Percentiles rank a stretch among this genome's conserved stretches.
phyloP scores from a whole-genome alignment of 2,888 invertebrate genomes.

The Heliconius erato region DNA sequence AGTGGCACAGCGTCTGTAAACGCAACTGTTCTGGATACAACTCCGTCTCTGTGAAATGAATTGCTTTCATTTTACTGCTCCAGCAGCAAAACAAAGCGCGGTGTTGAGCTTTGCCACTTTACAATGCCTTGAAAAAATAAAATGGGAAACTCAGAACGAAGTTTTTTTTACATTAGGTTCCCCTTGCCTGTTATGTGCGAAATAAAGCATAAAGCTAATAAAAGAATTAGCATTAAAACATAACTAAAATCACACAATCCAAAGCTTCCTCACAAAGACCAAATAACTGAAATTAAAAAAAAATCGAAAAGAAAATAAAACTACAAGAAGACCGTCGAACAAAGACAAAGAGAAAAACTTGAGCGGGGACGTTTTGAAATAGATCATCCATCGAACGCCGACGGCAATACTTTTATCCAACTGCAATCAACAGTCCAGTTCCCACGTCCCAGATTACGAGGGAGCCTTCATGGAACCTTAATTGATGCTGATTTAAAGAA shows the following conservation, averaged over 20 bases:
- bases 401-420: constrained; percentile 30
- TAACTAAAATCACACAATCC: not conserved
- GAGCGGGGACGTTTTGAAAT: constrained; percentile 21
- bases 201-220: not conserved
- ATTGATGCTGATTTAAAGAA: constrained; percentile 37
- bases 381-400: constrained; percentile 35
- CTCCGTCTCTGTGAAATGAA: no score
- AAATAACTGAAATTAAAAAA: not conserved
- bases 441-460: constrained; percentile 47
- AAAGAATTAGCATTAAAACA: not conserved
- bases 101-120: no score
- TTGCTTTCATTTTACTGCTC: no score
- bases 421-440: constrained; percentile 46
- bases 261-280: not conserved
- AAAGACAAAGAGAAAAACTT: constrained; percentile 17
- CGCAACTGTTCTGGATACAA: no score
- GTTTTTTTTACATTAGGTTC: no score
- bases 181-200: not conserved
- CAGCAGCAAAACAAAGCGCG: no score
- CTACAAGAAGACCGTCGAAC: constrained; percentile 1
- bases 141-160: no score
- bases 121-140: no score
- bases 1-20: no score
- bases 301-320: constrained; percentile 8
- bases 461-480: constrained; percentile 26